Base-by-base conservation (phyloP, 2,797 vertebrate species). In the Microctenopoma stevenorrisi region DNA sequence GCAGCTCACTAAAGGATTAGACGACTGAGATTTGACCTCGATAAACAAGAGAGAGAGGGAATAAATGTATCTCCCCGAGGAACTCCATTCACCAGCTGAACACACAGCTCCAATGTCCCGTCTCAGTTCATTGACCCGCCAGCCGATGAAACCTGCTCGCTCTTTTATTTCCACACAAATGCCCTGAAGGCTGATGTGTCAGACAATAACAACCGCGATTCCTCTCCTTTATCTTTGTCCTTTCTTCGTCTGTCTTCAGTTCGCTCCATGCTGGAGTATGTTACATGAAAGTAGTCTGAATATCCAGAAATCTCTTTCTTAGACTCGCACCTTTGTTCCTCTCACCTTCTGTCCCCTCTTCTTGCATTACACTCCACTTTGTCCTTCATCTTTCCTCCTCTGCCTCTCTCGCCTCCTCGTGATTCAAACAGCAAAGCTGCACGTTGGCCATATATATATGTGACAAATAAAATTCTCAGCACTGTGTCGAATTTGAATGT, bases 121-220 rank as follows among this genome's bases (percentile, higher is more conserved):
- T 79, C 85, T 79, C 78, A 62, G 72, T 84, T 83, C 87, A 78
- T 73, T 84, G 88, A 89, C 80, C 81, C 46, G 70, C 78, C 75
- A 81, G 66, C 75, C 75, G 78, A 71, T 67, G 49, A 82, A 88
- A 86, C 78, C 79, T 64, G 66, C 70, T 68, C 62, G 35, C 65
- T 70, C 78, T 70, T 81, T 88, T 90, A 64, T 86, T 79, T 60
- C 74, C 65, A 67, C 40, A 18, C 55, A 48, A 64, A 78, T 37
- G 75, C 64, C 82, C 57, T 57, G 57, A 75, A 72, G 80, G 72
- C 79, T 76, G 66, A 74, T 48, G 59, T 26, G 43, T 35, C 3
- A 15, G 13, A 79, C 76, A 81, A 73, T 71, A 70, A 68, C 70
- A 22, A 16, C 71, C 60, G 74, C 72, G 58, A 52, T 73, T 46